Conservation (phyloP, 2,113 vertebrate genomes). For the Lota lota region DNA sequence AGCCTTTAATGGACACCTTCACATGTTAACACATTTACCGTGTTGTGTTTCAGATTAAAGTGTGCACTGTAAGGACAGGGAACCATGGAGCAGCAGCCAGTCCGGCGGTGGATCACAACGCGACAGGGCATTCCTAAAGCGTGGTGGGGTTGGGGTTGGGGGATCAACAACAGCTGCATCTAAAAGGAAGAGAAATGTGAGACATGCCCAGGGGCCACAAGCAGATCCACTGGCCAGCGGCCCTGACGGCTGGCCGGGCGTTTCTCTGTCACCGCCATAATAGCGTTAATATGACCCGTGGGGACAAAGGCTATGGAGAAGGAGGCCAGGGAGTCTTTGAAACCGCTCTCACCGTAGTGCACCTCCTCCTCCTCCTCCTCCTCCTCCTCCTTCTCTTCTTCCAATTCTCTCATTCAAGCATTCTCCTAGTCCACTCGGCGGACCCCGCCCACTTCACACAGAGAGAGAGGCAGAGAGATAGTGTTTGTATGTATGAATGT, state of each 20-base stretch:
- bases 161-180: constrained; percentile 37
- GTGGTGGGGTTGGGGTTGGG: constrained; percentile 13
- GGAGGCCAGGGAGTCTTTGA: constrained; percentile 46
- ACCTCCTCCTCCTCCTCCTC: constrained; percentile 16
- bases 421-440: constrained; percentile 7
- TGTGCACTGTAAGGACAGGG: too few species aligned
- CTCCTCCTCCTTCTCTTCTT: constrained; percentile 16
- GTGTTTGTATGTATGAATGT: neutral
- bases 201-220: constrained; percentile 36
- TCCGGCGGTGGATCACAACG: constrained; percentile 25
- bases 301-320: constrained; percentile 52
- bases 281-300: constrained; percentile 48
- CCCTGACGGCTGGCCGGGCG: neutral
- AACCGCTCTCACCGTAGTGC: constrained; percentile 48
- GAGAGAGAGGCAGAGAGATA: neutral
- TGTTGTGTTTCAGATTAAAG: too few species aligned
- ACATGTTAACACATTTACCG: too few species aligned
- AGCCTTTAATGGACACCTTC: too few species aligned
- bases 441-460: neutral
- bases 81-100: too few species aligned
- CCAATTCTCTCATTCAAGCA: constrained; percentile 9
- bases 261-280: constrained; percentile 49
- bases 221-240: constrained; percentile 2
- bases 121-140: constrained; percentile 24
- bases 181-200: constrained; percentile 46